Conservation (phyloP, 37 sponge, comb jelly and placozoan species). For the Aphrocallistes beatrix region DNA sequence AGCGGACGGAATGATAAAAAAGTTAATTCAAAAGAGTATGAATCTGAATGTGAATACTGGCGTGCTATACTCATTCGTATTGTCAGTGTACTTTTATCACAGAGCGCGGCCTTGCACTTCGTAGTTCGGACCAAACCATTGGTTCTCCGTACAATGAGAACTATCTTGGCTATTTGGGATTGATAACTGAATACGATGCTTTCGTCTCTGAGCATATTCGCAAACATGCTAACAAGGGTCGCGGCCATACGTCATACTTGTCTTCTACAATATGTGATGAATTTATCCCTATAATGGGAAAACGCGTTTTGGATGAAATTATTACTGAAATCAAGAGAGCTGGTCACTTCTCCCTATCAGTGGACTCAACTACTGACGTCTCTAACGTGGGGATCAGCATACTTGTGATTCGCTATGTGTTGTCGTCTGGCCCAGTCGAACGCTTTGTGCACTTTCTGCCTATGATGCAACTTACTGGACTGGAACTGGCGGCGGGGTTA, state of each 20-base stretch:
- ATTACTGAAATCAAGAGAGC: background rate
- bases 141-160: slow-evolving; percentile 24
- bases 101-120: slow-evolving; percentile 23
- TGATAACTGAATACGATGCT: slow-evolving; percentile 20
- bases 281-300: background rate
- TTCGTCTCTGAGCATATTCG: slow-evolving; percentile 19
- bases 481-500: slow-evolving; percentile 19
- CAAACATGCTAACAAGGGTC: slow-evolving; percentile 28
- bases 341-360: slow-evolving; percentile 14
- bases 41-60: background rate
- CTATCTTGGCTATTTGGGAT: slow-evolving; percentile 23
- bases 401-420: slow-evolving; percentile 7
- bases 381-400: slow-evolving; percentile 21
- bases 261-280: slow-evolving; percentile 28
- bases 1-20: background rate
- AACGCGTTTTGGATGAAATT: slow-evolving; percentile 1
- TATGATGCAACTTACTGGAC: slow-evolving; percentile 12
- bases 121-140: slow-evolving; percentile 17
- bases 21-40: background rate
- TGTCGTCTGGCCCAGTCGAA: slow-evolving; percentile 11
- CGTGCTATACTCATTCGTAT: background rate
- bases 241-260: slow-evolving; percentile 22
- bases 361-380: slow-evolving; percentile 22
- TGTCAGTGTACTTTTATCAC: background rate
- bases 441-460: slow-evolving; percentile 26